Percentiles rank a stretch among this genome's conserved stretches.
Evolutionary conservation across 1,140 invertebrate genomes (phyloP).

Genomic region (Ceratina australensis): DNA sequence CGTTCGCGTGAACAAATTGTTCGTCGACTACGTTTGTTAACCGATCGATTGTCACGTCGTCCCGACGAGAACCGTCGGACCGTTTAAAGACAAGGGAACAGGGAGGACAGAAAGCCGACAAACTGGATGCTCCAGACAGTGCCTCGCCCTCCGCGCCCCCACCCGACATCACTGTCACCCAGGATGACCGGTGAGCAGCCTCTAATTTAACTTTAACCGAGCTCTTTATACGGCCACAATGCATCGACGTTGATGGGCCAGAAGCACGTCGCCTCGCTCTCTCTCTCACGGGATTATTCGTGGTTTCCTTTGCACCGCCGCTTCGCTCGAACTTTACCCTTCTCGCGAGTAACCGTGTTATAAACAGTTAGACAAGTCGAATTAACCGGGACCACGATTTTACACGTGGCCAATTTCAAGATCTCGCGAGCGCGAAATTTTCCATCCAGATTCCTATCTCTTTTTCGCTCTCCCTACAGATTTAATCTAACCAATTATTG

Average conservation of each 20-base stretch:
- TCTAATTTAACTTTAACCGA: conserved; percentile 36
- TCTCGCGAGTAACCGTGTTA: neutral
- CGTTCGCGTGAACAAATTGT: conserved; percentile 24
- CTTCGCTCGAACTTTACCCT: neutral
- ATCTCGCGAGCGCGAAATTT: too few relatives aligned
- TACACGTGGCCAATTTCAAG: neutral
- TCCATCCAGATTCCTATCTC: too few relatives aligned
- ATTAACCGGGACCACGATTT: neutral
- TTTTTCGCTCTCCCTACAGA: too few relatives aligned
- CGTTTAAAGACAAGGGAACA: conserved; percentile 38
- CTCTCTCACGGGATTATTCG: neutral
- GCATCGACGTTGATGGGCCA: conserved; percentile 23
- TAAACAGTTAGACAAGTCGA: neutral
- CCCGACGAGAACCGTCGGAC: conserved; percentile 5
- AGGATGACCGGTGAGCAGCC: conserved; percentile 76
- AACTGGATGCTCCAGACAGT: conserved; percentile 79
- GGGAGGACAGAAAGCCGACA: conserved; percentile 73
- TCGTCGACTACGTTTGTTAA: too few relatives aligned
- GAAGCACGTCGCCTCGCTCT: neutral
- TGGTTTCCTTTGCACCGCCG: neutral
- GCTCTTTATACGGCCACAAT: conserved; percentile 17
- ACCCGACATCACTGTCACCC: conserved; percentile 78
- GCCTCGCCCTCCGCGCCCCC: conserved; percentile 75
- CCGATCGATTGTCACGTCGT: conserved; percentile 2
- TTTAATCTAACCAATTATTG: too few relatives aligned